Conservation (phyloP, 2,797 vertebrate species). For the Pristis pectinata region DNA sequence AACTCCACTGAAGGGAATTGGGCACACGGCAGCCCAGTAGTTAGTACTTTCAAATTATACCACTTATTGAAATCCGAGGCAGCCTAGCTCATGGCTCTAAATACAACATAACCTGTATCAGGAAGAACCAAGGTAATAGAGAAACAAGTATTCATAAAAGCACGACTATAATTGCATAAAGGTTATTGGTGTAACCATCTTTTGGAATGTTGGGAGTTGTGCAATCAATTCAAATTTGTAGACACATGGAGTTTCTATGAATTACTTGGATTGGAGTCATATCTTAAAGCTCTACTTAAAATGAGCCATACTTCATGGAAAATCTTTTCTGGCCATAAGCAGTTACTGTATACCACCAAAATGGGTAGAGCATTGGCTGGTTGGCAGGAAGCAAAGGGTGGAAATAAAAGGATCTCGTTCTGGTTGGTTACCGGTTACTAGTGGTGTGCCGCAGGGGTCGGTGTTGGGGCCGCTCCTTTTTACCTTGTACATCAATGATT, state of each 20-base stretch:
- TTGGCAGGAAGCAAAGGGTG: too few relatives aligned
- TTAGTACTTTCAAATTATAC: background rate
- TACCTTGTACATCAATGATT: too few relatives aligned
- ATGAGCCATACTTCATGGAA: background rate
- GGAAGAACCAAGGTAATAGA: background rate
- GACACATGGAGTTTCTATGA: background rate
- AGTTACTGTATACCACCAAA: too few relatives aligned
- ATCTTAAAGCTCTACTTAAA: background rate
- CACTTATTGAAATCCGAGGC: background rate
- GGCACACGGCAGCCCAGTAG: background rate
- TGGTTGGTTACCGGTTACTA: too few relatives aligned
- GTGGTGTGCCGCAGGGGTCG: too few relatives aligned
- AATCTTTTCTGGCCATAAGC: background rate
- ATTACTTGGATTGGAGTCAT: background rate
- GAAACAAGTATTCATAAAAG: background rate
- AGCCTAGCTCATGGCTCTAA: background rate
- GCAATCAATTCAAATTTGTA: background rate
- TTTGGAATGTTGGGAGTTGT: background rate
- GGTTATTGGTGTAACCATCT: background rate
- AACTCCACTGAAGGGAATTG: background rate
- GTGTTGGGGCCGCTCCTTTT: too few relatives aligned
- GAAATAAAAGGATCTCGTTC: too few relatives aligned
- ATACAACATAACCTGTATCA: background rate
- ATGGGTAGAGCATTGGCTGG: too few relatives aligned
- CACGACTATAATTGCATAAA: background rate